Evolutionary conservation across 2,113 vertebrate species (phyloP), one percentile per base, ranked within the genome.

Genomic region (Sceloporus tristichus): DNA sequence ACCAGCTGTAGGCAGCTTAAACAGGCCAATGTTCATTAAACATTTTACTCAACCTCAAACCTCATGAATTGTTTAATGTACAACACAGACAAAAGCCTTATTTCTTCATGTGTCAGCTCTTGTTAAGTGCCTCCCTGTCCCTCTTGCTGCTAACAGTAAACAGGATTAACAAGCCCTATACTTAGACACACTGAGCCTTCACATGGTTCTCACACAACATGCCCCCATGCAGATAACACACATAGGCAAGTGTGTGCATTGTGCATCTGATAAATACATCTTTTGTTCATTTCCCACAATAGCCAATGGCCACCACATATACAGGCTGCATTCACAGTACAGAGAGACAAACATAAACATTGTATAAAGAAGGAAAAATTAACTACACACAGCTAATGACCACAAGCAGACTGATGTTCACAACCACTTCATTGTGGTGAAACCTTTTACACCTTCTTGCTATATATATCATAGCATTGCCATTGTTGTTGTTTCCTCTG

Each of bases 31-130:
- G 95, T 96, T 97, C 96, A 97, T 96, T 97, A 96, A 96, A 96
- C 27, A 90, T 95, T 94, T 96, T 94, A 96, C 90, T 96, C 96
- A 96, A 94, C 91, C 85, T 86, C 90, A 94, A 95, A 96, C 90
- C 96, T 97, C 96, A 97, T 97, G 96, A 97, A 97, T 97, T 97
- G 94, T 97, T 97, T 96, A 97, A 95, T 84, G 90, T 95, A 96
- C 93, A 94, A 93, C 71, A 6, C 89, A 96, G 92, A 97, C 95
- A 97, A 97, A 96, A 96, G 95, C 94, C 91, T 93, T 96, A 95
- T 95, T 97, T 96, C 96, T 96, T 93, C 92, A 90, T 68, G 84
- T 97, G 96, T 96, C 96, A 96, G 93, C 88, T 97, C 94, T 94
- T 59, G 68, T 97, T 96, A 97, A 95, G 93, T 82, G 0, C 9